Evolutionary conservation across 2,797 vertebrate species (phyloP), one percentile per base, ranked within the genome.

Genomic region (Arnoldichthys spilopterus): DNA sequence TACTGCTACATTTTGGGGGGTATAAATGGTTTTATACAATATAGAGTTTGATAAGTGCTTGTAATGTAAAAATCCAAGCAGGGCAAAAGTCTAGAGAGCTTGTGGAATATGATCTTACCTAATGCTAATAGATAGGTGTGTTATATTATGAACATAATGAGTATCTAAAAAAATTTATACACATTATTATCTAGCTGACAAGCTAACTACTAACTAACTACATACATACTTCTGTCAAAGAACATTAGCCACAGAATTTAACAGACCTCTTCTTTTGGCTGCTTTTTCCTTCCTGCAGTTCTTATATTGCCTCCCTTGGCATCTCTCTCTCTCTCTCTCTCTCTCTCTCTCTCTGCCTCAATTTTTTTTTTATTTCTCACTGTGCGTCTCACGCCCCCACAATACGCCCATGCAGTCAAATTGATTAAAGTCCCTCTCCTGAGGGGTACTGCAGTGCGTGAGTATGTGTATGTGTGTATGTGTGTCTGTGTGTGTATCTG

Each of bases 401-500:
- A 86, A 83, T 84, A 64, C 84, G 73, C 91, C 91, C 92, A 90
- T 88, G 74, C 90, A 89, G 84, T 88, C 86, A 88, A 90, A 92
- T 85, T 91, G 92, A 92, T 92, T 92, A 89, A 89, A 88, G 88
- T 88, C 86, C 83, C 18, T 87, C 89, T 91, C 90, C 88, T 84
- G 87, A 79, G 85, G 86, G 86, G 82, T 59, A 86, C 70, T 74
- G 63, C 76, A 58, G 79, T 85, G 81, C 82, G 85, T 61, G 72
- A 86, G 82, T 64, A 59, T 76, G 72, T 49, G 40, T 67, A 43
- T 81, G 80, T 66, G 63, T 40, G 34, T 47, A 45, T 53, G 30
- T 66, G 30, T 72, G 40, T 70, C n/a, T 43, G 13, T 58, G n/a
- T 62, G 24, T n/a, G 56, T 56, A 7, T 61, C 20, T 62, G 37